Conservation (phyloP, 1,140 invertebrate species). For the Augochlora pura region DNA sequence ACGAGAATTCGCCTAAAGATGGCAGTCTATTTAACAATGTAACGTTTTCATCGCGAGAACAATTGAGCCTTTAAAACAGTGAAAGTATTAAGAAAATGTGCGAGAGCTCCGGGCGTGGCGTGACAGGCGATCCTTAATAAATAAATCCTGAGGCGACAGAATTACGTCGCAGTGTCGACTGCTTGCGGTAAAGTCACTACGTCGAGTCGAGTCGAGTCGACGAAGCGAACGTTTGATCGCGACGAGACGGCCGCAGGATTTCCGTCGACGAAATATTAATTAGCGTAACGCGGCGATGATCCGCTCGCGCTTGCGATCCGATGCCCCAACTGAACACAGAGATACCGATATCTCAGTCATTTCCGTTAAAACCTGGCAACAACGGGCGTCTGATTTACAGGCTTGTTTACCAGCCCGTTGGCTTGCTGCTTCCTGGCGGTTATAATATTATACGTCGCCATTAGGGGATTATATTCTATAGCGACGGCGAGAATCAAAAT, state of each 20-base stretch:
- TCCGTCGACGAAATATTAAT: background rate
- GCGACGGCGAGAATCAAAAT: conserved; percentile 25
- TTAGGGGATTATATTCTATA: conserved; percentile 6
- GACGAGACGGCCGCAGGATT: background rate
- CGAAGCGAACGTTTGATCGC: background rate
- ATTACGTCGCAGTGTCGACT: too few species aligned
- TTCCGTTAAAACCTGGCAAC: background rate
- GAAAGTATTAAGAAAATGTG: too few species aligned
- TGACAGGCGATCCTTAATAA: too few species aligned
- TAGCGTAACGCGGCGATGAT: background rate
- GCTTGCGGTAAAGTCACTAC: too few species aligned
- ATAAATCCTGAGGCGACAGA: too few species aligned
- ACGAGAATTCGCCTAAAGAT: too few species aligned
- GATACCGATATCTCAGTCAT: background rate
- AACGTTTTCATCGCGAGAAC: too few species aligned
- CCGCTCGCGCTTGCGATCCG: background rate
- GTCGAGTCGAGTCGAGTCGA: background rate
- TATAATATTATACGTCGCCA: background rate
- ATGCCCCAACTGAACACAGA: too few species aligned
- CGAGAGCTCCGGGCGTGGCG: too few species aligned
- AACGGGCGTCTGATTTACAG: conserved; percentile 15
- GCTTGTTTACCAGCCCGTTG: conserved; percentile 5
- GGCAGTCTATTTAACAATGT: too few species aligned
- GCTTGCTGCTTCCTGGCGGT: background rate
- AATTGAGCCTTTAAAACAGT: too few species aligned